A percentile compares a stretch with the other conserved stretches of the same genome.
Conservation (phyloP, 2,888 invertebrate genomes). For the Mayetiola destructor region DNA sequence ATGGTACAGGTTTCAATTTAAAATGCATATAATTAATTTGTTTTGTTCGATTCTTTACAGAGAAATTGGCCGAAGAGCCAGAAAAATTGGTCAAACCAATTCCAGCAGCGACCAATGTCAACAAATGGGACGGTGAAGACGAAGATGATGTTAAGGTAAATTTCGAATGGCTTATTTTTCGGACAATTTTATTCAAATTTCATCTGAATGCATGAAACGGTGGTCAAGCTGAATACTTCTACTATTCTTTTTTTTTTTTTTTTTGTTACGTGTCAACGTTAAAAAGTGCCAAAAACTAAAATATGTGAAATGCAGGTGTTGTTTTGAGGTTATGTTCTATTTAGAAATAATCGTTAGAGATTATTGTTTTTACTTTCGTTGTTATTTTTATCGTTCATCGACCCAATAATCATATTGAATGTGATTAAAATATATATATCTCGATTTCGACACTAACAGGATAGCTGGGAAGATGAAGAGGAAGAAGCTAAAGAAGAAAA, state of each 20-base stretch:
- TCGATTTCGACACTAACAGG: slow-evolving; percentile 40
- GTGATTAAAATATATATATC: no score
- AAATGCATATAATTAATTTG: no score
- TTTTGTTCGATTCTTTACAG: slow-evolving; percentile 22
- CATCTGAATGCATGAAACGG: slow-evolving; percentile 19
- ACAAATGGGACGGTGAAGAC: slow-evolving; percentile 82
- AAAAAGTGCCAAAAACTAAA: no score
- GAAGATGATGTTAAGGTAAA: slow-evolving; percentile 70
- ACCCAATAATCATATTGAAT: not conserved
- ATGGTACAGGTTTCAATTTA: no score
- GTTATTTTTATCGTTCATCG: not conserved
- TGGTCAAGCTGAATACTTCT: not conserved
- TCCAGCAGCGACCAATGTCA: slow-evolving; percentile 40
- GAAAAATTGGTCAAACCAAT: slow-evolving; percentile 63
- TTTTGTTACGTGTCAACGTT: not conserved
- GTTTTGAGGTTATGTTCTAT: not conserved
- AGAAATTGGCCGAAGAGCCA: slow-evolving; percentile 35
- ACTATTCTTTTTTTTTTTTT: not conserved
- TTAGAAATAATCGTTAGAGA: no score
- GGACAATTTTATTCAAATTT: slow-evolving; percentile 18
- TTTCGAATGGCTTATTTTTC: no score
- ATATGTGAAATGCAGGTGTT: not conserved
- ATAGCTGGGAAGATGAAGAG: slow-evolving; percentile 88
- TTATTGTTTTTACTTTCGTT: not conserved
- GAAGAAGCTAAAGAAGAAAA: slow-evolving; percentile 67